Evolutionary conservation across 2,888 invertebrate species (phyloP), one percentile per base, ranked within the genome.

Genomic region (Eupithecia pulchellata): DNA sequence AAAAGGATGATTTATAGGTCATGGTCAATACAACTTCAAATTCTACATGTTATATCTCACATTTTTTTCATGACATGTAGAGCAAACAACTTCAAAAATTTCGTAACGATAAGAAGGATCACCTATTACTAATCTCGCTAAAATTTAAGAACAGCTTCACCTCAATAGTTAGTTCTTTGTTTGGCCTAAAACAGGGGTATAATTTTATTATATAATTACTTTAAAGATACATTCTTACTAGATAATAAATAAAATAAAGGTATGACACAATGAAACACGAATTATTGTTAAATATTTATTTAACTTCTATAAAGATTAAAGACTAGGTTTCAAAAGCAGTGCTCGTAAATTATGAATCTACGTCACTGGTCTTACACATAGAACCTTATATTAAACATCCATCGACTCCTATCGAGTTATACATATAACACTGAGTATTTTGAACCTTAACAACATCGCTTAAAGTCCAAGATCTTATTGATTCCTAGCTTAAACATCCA

Each of bases 241-340:
- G n/a, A 6, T 6, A 4, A 6, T 32, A 4, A 32, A 34, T 34
- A 34, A 34, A 9, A 9, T 34, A 34, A 34, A 9, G 65, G 32
- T 17, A 58, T 29, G 14, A 55, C 57, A 39, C 25, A 77, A 70
- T 64, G 58, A 77, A 74, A 77, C 55, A 55, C 14, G 1, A 57
- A 64, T 74, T 5, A 25, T 57, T 72, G 20, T 25, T 67, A 11
- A 71, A 52, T 58, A 68, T 73, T 67, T 77, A 78, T 81, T 81
- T 72, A 76, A 78, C 76, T 66, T 77, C 64, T 66, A 61, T 36
- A 69, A 78, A 76, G 75, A 81, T 80, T 84, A 80, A n/a, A 57
- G 78, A 85, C 82, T 83, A 85, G 79, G 76, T 75, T 78, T 68
- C 73, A 71, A 81, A 77, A 81, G 77, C 79, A 76, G 68, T 77